phyloP scores from a whole-genome alignment of 1,140 invertebrate genomes.

The Bombyx mandarina region DNA sequence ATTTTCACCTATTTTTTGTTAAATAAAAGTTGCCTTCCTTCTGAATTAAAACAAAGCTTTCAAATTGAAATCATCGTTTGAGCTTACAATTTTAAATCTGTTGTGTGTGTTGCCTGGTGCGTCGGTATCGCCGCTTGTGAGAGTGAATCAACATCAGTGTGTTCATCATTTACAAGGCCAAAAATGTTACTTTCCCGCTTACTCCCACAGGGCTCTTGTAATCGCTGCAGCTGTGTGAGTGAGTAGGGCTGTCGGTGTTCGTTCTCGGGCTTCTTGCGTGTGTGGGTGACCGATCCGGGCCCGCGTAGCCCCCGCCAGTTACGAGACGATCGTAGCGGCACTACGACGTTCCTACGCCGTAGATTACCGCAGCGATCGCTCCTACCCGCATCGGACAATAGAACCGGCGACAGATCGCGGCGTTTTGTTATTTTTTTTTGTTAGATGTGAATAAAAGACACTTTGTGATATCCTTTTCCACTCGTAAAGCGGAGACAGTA shows the following conservation, averaged over 20 bases:
- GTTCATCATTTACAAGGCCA: constrained; percentile 59
- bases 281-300: constrained; percentile 53
- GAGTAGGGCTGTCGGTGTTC: constrained; percentile 17
- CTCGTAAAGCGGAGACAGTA: constrained; percentile 40
- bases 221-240: constrained; percentile 35
- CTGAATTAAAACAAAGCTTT: constrained; percentile 50
- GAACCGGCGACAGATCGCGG: constrained; percentile 41
- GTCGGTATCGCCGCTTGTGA: constrained; percentile 40
- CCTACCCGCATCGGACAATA: constrained; percentile 51
- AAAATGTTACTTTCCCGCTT: constrained; percentile 60
- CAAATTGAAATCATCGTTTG: constrained; percentile 68
- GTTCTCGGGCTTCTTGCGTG: constrained; percentile 23
- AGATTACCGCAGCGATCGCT: constrained; percentile 20
- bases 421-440: constrained; percentile 49
- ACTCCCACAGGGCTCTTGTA: constrained; percentile 42
- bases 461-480: constrained; percentile 27
- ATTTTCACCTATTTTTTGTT: too few species aligned
- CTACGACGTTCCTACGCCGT: constrained; percentile 55
- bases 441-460: constrained; percentile 40
- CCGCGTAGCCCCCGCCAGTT: constrained; percentile 60
- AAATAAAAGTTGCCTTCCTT: constrained; percentile 5
- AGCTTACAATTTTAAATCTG: constrained; percentile 69
- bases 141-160: constrained; percentile 51
- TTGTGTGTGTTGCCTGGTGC: constrained; percentile 46
- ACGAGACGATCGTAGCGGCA: constrained; percentile 43